These are phyloP conservation scores for Tolmerus cingulatus DNA, from an alignment of 2,888 invertebrate genomes.

Conservation along the genomic window DNA sequence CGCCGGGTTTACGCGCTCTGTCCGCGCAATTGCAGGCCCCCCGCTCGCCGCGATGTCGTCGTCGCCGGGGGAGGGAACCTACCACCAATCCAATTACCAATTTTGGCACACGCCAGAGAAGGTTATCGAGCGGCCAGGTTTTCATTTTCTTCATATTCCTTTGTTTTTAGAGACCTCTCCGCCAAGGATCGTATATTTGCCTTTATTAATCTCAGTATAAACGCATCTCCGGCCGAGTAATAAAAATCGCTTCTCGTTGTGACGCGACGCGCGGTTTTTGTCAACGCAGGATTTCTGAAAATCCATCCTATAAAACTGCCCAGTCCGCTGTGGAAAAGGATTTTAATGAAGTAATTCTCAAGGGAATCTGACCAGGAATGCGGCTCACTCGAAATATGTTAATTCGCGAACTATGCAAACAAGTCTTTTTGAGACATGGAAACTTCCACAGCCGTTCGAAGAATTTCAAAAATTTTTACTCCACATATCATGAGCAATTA, in stretches of 20 bases:
- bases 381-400: not conserved
- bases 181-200: not conserved
- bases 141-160: conserved; percentile 27
- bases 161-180: not conserved
- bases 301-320: not conserved
- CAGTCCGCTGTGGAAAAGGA: not conserved
- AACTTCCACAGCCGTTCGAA: not conserved
- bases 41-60: not conserved
- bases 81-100: conserved; percentile 50
- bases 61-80: conserved; percentile 39
- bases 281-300: not conserved
- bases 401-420: not conserved
- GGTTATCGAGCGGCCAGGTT: conserved; percentile 44
- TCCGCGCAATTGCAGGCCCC: not conserved
- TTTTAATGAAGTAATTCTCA: conserved; percentile 26
- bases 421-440: not conserved
- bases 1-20: conserved; percentile 45
- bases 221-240: not conserved
- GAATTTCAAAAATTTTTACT: not conserved
- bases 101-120: conserved; percentile 52
- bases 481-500: not conserved
- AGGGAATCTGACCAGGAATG: not conserved
- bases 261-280: not conserved
- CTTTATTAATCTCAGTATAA: conserved; percentile 4
- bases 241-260: conserved; percentile 5